Base-by-base conservation (phyloP, 2,113 vertebrate species). In the Tetrax tetrax region DNA sequence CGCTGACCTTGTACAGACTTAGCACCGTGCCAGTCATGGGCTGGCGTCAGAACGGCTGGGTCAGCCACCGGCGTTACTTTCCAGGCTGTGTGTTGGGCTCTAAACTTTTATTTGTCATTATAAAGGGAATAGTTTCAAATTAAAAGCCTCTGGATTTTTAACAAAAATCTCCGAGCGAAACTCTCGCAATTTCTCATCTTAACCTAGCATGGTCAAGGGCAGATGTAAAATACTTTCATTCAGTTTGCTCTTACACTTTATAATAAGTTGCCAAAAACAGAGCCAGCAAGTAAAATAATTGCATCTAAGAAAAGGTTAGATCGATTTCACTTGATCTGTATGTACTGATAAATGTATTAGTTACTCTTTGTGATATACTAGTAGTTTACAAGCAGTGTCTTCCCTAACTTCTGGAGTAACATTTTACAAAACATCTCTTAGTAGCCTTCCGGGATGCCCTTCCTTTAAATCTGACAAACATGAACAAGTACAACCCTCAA, bases 21-120 rank as follows among this genome's bases (percentile, higher is more conserved):
- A 72, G 64, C 78, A 51, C 22, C 0, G 0, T 69, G 57, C 82
- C 59, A 60, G 53, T 1, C 24, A 2, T 0, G 1, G 38, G 68
- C 53, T 59, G 57, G 31, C 4, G 0, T 19, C 53, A 27, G 35
- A 53, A 61, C 3, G 1, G 47, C 61, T 38, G 25, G 21, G 9
- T 13, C 16, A 89, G 53, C n/a, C 10, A 0, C 12, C 6, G 13
- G 9, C 2, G 0, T 51, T n/a, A 15, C 29, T 45, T 63, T 37
- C 22, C 45, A 70, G 50, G 45, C 50, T 23, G 5, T 9, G 6
- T 6, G 10, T 7, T n/a, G 38, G 28, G 53, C 59, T 81, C 43
- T 22, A 41, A 80, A 47, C 66, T 18, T 33, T 12, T 22, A 37
- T 27, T 59, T 90, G 54, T 45, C 59, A 13, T 84, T 78, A 75